Evolutionary conservation across 2,113 vertebrate genomes (phyloP).

Genomic region (Alaudala cheleensis): DNA sequence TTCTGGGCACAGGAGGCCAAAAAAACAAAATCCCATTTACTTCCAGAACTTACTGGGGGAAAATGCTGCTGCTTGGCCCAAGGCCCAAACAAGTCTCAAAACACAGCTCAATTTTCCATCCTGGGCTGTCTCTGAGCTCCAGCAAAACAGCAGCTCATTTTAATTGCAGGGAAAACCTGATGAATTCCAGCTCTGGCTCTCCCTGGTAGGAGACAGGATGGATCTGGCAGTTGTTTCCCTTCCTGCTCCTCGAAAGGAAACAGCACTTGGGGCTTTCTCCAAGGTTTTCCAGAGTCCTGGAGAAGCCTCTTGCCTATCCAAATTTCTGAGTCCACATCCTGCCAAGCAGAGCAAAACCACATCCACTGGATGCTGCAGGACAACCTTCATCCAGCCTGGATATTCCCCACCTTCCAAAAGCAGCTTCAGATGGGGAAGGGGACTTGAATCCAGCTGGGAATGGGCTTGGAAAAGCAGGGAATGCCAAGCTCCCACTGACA

Average conservation of each 20-base stretch:
- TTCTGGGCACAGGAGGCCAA: not conserved
- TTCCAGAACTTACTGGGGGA: not conserved
- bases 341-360: not conserved
- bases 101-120: not conserved
- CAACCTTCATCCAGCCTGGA: not conserved
- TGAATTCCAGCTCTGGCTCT: not conserved
- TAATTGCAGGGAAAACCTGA: not conserved
- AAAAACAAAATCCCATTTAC: not conserved
- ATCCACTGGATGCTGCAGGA: not conserved
- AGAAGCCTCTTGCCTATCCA: not conserved
- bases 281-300: not conserved
- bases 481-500: not conserved
- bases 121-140: not conserved
- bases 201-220: not conserved
- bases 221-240: not conserved
- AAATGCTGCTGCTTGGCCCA: not conserved
- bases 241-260: not conserved
- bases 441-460: not conserved
- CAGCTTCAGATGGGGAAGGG: not conserved
- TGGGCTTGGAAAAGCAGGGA: not conserved
- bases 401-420: fast-evolving
- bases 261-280: not conserved
- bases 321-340: not conserved
- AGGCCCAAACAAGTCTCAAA: not conserved
- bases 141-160: not conserved